phyloP scores from a whole-genome alignment of 2,113 vertebrate species.

The Takifugu bimaculatus region DNA sequence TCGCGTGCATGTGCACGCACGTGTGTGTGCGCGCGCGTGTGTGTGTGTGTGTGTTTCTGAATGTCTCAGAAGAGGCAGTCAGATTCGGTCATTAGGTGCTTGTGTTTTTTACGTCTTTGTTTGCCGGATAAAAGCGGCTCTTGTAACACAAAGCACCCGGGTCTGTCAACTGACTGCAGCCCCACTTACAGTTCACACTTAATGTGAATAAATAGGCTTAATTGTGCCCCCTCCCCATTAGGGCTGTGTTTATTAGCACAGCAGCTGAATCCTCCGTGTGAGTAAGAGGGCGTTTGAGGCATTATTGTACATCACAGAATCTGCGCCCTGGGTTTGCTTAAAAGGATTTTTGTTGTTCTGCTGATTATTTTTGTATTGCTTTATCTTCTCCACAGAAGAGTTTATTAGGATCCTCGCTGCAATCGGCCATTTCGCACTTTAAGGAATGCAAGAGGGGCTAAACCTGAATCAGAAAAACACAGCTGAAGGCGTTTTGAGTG shows the following conservation, averaged over 20 bases:
- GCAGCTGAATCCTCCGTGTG: slow-evolving; percentile 73
- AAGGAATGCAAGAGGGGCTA: slow-evolving; percentile 37
- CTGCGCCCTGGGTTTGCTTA: slow-evolving; percentile 64
- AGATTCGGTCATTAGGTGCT: slow-evolving; percentile 73
- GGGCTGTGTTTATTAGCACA: slow-evolving; percentile 54
- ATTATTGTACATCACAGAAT: slow-evolving; percentile 64
- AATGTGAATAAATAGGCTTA: slow-evolving; percentile 77
- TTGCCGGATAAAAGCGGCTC: slow-evolving; percentile 69
- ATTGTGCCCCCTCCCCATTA: slow-evolving; percentile 75
- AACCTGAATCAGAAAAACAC: too few species aligned
- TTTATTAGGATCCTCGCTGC: slow-evolving; percentile 61
- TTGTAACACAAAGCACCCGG: slow-evolving; percentile 70
- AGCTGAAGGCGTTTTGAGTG: too few species aligned
- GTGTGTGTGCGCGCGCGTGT: slow-evolving; percentile 14
- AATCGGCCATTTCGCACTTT: slow-evolving; percentile 40
- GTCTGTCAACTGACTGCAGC: slow-evolving; percentile 69
- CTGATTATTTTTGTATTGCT: slow-evolving; percentile 72
- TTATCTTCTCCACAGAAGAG: slow-evolving; percentile 43
- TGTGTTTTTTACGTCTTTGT: slow-evolving; percentile 72
- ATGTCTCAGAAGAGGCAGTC: slow-evolving; percentile 46
- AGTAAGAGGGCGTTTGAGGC: slow-evolving; percentile 74
- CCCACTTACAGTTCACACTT: slow-evolving; percentile 75
- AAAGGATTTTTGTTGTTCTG: slow-evolving; percentile 67
- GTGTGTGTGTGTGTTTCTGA: slow-evolving; percentile 15
- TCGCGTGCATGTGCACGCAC: slow-evolving; percentile 5